Base-by-base conservation (phyloP, 2,888 invertebrate genomes). In the Hoplodrina blanda region DNA sequence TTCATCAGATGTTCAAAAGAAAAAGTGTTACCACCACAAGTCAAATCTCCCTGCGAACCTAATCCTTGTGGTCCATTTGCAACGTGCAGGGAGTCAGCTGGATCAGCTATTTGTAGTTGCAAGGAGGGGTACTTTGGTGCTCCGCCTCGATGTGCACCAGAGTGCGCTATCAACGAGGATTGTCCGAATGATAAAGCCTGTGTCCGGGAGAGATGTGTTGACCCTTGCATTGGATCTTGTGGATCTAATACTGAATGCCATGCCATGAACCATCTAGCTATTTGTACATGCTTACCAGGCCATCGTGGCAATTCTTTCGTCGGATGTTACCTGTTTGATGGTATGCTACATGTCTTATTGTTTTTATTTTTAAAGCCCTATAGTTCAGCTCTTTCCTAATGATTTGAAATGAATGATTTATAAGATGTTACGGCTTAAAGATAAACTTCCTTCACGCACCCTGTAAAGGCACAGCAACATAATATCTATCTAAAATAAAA, bases 281-380 rank as follows among this genome's bases (percentile, higher is more conserved):
- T 98, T 82, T 98, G 98, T 88, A 97, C 96, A 77, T 98, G 98
- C 88, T 92, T 95, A 53, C 89, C 87, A 56, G 97, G 97, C 15
- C 97, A 97, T 86, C 97, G 97, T 56, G 98, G 98, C 62, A 97
- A 98, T 94, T 97, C 98, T 13, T 98, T 98, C 85, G 96, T 96
- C 52, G 92, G 93, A 68, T 96, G 96, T 81, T 91, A 92, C 63
- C 69, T 89, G 55, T 85, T 86, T 69, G 87, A 88, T 81, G 95
- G 95, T 95, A 91, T 73, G 68, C 17, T 83, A 66, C n/a, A 37
- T 50, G 4, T 50, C 33, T 19, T 25, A 1, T 46, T 46, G 4
- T 8, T 11, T 41, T 13, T 41, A 41, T 13, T 41, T 13, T 8
- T 10, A 41, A 41, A 41, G 25, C 25, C 25, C 2, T n/a, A 1